A percentile compares a stretch with the other conserved stretches of the same genome.
Conservation (phyloP, 2,113 vertebrate species). For the Lepus timidus region DNA sequence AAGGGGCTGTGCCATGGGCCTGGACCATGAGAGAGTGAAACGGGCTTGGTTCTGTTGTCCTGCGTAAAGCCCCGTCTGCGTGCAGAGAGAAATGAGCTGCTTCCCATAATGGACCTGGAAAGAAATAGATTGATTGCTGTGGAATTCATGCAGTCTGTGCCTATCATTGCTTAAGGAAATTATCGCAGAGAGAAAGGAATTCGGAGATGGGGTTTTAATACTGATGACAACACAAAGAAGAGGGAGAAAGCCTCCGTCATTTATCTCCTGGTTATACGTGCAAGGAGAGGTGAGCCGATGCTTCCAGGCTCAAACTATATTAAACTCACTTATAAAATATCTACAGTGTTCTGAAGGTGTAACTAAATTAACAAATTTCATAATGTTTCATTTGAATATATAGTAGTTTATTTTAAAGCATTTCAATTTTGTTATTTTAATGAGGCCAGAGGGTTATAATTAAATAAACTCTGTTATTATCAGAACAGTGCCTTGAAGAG, state of each 20-base stretch:
- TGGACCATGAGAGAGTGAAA: rapidly evolving
- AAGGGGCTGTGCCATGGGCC: rapidly evolving
- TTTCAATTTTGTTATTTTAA: background rate
- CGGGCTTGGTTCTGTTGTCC: background rate
- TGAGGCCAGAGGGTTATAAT: background rate
- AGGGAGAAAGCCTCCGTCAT: background rate
- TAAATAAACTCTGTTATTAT: background rate
- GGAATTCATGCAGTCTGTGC: background rate
- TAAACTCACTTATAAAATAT: background rate
- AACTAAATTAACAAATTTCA: constrained; percentile 13
- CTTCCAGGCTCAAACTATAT: background rate
- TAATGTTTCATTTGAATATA: background rate
- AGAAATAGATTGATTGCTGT: background rate
- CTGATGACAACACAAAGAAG: background rate
- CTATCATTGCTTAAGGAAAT: background rate
- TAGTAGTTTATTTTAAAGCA: background rate
- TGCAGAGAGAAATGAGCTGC: background rate
- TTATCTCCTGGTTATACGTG: background rate
- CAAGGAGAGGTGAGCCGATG: background rate
- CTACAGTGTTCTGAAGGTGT: background rate
- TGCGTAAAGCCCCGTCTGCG: rapidly evolving
- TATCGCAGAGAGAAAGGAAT: background rate
- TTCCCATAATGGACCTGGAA: background rate
- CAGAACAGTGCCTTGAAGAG: background rate
- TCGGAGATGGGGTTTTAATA: background rate